phyloP scores from a whole-genome alignment of 2,797 vertebrate species.

The Dendrocincla tyrannina region DNA sequence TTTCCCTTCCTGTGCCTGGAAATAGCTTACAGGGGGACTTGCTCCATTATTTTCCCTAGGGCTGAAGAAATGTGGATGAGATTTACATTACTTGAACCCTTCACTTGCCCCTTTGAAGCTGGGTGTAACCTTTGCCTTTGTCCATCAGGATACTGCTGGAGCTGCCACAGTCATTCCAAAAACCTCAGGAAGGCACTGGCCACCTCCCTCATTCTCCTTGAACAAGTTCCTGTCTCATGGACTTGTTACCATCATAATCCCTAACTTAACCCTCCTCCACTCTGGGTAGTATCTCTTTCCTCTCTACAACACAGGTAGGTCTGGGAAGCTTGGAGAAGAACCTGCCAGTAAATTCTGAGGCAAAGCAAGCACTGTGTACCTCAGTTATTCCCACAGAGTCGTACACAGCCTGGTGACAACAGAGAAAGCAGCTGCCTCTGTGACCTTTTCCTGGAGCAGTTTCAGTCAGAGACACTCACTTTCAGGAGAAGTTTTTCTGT shows the following conservation, averaged over 20 bases:
- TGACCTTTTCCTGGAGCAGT: neutral
- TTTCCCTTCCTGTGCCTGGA: rapidly evolving
- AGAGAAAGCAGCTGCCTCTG: neutral
- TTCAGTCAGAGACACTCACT: neutral
- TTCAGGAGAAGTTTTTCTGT: neutral
- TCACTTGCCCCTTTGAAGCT: neutral
- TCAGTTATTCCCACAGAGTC: neutral
- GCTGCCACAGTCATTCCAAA: neutral
- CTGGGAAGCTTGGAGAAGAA: neutral
- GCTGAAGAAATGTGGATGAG: neutral
- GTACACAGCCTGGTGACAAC: neutral
- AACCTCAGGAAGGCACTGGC: rapidly evolving
- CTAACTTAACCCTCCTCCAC: neutral
- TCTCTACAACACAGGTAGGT: neutral
- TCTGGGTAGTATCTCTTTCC: neutral
- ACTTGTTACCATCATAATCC: neutral
- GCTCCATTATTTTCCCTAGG: neutral
- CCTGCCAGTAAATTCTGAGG: neutral
- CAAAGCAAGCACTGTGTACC: neutral
- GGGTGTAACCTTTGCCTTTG: neutral
- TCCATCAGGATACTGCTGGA: neutral
- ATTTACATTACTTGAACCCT: neutral
- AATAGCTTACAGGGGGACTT: neutral
- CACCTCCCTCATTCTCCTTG: neutral
- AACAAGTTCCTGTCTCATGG: neutral